Conservation (phyloP, 2,888 invertebrate species). For the Apotomis betuletana region DNA sequence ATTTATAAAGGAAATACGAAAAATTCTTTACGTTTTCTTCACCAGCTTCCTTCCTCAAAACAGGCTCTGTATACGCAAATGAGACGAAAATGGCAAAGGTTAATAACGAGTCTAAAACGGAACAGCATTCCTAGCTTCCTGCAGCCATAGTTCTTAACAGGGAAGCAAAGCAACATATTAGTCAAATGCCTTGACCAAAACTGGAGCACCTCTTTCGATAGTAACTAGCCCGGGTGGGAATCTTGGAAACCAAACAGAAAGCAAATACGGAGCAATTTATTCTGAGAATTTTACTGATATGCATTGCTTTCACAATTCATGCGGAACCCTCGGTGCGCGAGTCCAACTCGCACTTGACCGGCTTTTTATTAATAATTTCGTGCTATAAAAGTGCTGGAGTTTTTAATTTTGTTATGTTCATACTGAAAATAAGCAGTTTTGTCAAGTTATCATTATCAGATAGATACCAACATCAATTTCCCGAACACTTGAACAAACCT, state of each 20-base stretch:
- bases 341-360: no score
- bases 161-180: constrained; percentile 28
- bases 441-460: neutral
- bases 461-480: neutral
- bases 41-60: neutral
- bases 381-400: no score
- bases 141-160: constrained; percentile 4
- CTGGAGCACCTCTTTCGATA: neutral
- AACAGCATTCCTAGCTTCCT: constrained; percentile 23
- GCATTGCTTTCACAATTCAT: no score
- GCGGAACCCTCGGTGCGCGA: no score
- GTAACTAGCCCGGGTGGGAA: neutral
- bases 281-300: neutral
- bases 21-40: neutral
- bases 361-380: no score
- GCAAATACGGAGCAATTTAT: neutral
- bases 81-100: constrained; percentile 17
- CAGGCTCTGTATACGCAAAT: constrained; percentile 12
- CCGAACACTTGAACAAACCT: neutral
- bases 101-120: constrained; percentile 23
- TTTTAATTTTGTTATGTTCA: no score
- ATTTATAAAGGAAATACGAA: no score
- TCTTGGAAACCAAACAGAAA: neutral
- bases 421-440: neutral
- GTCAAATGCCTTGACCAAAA: constrained; percentile 27